Conservation (phyloP, 2,888 invertebrate genomes). For the Drosophila nigricruria region DNA sequence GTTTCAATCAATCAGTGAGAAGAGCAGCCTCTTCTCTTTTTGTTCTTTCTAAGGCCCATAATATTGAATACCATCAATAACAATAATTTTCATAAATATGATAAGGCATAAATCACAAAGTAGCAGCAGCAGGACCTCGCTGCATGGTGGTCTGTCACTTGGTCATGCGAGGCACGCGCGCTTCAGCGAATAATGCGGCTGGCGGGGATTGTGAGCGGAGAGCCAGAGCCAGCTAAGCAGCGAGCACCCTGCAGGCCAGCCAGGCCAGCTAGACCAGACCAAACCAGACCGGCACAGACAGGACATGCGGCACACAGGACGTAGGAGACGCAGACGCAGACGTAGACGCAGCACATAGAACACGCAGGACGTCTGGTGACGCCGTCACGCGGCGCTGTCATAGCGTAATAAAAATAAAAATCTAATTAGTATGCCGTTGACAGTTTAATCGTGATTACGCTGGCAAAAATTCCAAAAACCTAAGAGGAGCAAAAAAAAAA, state of each 20-base stretch:
- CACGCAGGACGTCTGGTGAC: conserved; percentile 47
- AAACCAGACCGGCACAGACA: not conserved
- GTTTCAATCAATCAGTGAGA: conserved; percentile 68
- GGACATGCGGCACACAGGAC: conserved; percentile 1
- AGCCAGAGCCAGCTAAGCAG: conserved; percentile 41
- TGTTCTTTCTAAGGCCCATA: conserved; percentile 20
- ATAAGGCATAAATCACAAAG: conserved; percentile 81
- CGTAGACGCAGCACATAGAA: not conserved
- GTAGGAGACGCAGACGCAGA: not conserved
- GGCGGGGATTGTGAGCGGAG: conserved; percentile 21
- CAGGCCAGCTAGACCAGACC: not conserved
- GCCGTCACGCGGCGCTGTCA: conserved; percentile 78
- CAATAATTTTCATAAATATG: conserved; percentile 81
- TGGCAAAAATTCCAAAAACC: conserved; percentile 82
- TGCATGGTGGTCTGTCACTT: conserved; percentile 40
- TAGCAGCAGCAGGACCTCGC: conserved; percentile 44
- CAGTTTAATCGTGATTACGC: conserved; percentile 85
- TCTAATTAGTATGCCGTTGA: conserved; percentile 86
- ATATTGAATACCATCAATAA: conserved; percentile 81
- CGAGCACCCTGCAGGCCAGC: not conserved
- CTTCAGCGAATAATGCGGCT: conserved; percentile 38
- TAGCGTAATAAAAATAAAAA: conserved; percentile 83
- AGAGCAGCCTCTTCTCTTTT: conserved; percentile 33
- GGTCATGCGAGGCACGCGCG: conserved; percentile 73
- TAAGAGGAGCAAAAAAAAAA: not conserved